Evolutionary conservation across 1,140 invertebrate genomes (phyloP).

Genomic region (Drosophila grimshawi): DNA sequence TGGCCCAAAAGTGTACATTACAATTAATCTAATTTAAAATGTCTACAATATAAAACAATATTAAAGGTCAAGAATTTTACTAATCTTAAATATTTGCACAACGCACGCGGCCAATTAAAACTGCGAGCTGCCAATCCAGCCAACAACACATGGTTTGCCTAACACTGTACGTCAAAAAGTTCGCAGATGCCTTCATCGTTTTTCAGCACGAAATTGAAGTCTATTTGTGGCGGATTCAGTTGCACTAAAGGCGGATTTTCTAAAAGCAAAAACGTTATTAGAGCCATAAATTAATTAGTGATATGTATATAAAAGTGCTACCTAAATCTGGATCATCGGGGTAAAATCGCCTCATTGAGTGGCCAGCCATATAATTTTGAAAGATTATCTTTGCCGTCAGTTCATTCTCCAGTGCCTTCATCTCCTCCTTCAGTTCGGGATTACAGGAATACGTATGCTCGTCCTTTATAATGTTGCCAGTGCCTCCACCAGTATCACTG

Average conservation of each 20-base stretch:
- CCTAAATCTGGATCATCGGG: constrained; percentile 82
- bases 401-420: constrained; percentile 73
- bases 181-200: constrained; percentile 81
- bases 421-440: constrained; percentile 75
- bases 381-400: constrained; percentile 80
- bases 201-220: constrained; percentile 79
- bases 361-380: constrained; percentile 69
- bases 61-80: constrained; percentile 79
- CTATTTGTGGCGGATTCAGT: constrained; percentile 77
- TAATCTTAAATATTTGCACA: constrained; percentile 81
- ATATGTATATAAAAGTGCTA: constrained; percentile 4
- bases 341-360: constrained; percentile 75
- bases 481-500: constrained; percentile 53
- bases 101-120: constrained; percentile 72
- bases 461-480: constrained; percentile 74
- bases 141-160: constrained; percentile 29
- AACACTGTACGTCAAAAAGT: constrained; percentile 79
- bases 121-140: constrained; percentile 20
- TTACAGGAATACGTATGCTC: constrained; percentile 81
- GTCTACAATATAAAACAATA: constrained; percentile 75
- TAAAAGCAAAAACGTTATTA: constrained; percentile 35
- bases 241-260: constrained; percentile 80
- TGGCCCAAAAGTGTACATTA: constrained; percentile 63
- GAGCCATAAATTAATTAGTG: background rate
- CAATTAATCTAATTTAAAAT: constrained; percentile 74